Conservation (phyloP, 2,888 invertebrate genomes). For the Lagria hirta region DNA sequence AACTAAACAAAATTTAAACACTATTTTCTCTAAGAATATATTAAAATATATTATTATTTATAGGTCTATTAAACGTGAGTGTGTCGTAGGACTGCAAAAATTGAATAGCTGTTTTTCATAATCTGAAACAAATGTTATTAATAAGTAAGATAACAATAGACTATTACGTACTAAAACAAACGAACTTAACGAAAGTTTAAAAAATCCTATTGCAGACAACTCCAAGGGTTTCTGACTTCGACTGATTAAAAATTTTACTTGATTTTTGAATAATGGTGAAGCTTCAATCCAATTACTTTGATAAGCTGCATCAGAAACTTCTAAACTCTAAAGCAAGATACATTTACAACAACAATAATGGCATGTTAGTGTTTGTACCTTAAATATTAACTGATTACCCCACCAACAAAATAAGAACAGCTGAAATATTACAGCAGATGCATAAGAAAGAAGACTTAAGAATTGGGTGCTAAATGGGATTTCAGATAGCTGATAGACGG, state of each 20-base stretch:
- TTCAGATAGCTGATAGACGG: constrained; percentile 7
- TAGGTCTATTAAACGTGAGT: no score
- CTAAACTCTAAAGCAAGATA: constrained; percentile 11
- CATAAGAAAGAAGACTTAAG: constrained; percentile 3
- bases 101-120: constrained; percentile 11
- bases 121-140: constrained; percentile 13
- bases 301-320: constrained; percentile 13
- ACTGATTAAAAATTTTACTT: constrained; percentile 7
- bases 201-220: constrained; percentile 16
- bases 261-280: constrained; percentile 8
- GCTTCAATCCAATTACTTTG: constrained; percentile 15
- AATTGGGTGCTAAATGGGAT: constrained; percentile 11
- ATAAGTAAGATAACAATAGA: neutral
- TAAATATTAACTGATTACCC: constrained; percentile 15
- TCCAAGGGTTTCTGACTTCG: constrained; percentile 13
- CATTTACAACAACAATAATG: neutral
- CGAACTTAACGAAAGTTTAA: constrained; percentile 7
- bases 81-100: constrained; percentile 12
- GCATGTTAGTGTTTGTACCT: constrained; percentile 2
- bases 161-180: constrained; percentile 11
- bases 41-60: no score
- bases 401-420: constrained; percentile 17
- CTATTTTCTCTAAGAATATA: no score
- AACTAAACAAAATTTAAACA: no score
- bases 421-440: constrained; percentile 3